A percentile compares a stretch with the other conserved stretches of the same genome.
phyloP scores from a whole-genome alignment of 2,888 invertebrate species.

The Thera britannica region DNA sequence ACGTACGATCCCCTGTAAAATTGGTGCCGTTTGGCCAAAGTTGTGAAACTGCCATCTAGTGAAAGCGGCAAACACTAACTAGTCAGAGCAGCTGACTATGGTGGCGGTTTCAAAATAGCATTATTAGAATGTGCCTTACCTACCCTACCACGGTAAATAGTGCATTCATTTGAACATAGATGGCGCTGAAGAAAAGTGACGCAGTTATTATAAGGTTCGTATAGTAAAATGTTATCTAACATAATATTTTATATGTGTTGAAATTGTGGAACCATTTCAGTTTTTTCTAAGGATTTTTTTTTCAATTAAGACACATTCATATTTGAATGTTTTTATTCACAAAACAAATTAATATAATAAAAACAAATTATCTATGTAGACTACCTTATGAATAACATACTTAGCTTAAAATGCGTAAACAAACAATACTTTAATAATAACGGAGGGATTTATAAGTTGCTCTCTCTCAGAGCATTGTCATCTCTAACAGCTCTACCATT shows the following conservation, averaged over 20 bases:
- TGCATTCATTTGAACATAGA: neutral
- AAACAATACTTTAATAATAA: neutral
- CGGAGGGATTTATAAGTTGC: conserved; percentile 61
- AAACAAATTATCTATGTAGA: neutral
- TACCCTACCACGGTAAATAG: neutral
- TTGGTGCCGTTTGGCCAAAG: neutral
- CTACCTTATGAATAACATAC: neutral
- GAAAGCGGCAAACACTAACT: conserved; percentile 6
- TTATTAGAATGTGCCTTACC: neutral
- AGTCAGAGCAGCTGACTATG: neutral
- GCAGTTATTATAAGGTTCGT: neutral
- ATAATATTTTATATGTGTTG: too few relatives aligned
- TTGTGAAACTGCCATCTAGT: conserved; percentile 18
- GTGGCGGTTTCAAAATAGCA: neutral
- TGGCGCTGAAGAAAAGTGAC: neutral
- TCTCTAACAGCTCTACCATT: conserved; percentile 69
- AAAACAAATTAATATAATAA: neutral
- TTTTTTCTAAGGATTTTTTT: too few relatives aligned
- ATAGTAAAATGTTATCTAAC: too few relatives aligned
- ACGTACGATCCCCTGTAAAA: too few relatives aligned
- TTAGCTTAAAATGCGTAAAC: neutral
- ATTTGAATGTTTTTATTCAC: conserved; percentile 2
- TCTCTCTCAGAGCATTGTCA: conserved; percentile 76
- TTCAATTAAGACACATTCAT: too few relatives aligned
- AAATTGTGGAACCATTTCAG: too few relatives aligned